Conservation (phyloP, 2,113 vertebrate genomes). For the Octodon degus region DNA sequence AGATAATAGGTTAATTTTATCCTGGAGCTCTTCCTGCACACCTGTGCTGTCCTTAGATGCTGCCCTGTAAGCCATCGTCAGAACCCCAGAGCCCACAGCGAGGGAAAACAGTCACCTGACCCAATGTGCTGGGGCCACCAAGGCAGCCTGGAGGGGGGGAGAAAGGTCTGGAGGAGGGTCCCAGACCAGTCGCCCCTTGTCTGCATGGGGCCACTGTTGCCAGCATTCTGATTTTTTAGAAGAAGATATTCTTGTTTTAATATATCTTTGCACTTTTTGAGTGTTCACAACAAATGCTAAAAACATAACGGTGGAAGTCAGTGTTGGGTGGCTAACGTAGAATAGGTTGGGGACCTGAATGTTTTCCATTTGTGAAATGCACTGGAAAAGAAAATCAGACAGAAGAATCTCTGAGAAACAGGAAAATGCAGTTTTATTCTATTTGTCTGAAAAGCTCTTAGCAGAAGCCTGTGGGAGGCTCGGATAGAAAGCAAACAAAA, state of each 20-base stretch:
- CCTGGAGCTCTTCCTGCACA: not conserved
- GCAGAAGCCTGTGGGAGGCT: not conserved
- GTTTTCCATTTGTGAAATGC: not conserved
- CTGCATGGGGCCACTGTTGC: not conserved
- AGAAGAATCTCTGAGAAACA: not conserved
- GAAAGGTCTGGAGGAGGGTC: no score
- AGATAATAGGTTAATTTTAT: not conserved
- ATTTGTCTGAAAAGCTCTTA: not conserved
- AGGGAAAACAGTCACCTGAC: not conserved
- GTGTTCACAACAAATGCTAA: not conserved
- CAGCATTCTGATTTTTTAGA: not conserved
- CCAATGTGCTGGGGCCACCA: not conserved
- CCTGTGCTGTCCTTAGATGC: not conserved
- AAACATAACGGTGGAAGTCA: not conserved
- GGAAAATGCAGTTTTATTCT: conserved; percentile 44
- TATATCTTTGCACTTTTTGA: not conserved
- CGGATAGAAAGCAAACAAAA: not conserved
- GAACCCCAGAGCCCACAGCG: not conserved
- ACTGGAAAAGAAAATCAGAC: not conserved
- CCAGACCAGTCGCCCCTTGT: not conserved
- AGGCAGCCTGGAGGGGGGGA: not conserved
- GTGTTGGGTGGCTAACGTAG: not conserved
- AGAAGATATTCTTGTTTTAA: conserved; percentile 14
- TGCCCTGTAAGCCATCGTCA: not conserved
- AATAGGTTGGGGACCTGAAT: not conserved